These are phyloP conservation scores for Odontamblyopus rebecca DNA, from an alignment of 2,797 vertebrate genomes.

Conservation along the genomic window DNA sequence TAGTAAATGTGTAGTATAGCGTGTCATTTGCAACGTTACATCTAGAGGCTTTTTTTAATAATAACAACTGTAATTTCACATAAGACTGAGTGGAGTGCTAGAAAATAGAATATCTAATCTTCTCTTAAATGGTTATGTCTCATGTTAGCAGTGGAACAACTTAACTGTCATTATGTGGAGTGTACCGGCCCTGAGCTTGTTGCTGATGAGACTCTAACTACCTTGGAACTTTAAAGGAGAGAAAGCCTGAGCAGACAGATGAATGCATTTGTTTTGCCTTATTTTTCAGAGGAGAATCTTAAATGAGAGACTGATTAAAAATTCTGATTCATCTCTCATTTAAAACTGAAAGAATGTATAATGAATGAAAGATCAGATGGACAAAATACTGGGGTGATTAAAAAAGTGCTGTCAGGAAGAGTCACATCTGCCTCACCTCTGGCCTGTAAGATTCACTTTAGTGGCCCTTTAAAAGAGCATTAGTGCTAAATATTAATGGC, in stretches of 20 bases:
- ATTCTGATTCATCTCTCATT: neutral
- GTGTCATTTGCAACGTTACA: too few relatives aligned
- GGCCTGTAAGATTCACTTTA: slow-evolving; percentile 45
- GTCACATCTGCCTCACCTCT: slow-evolving; percentile 23
- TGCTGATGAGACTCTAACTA: slow-evolving; percentile 21
- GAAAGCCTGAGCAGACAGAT: neutral
- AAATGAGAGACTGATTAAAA: neutral
- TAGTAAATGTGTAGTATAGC: too few relatives aligned
- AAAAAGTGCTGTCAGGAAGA: slow-evolving; percentile 21
- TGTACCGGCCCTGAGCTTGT: neutral
- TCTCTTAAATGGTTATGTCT: too few relatives aligned
- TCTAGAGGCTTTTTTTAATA: too few relatives aligned
- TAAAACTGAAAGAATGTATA: neutral
- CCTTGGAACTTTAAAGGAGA: too few relatives aligned
- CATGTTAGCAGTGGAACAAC: too few relatives aligned
- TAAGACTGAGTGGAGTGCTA: too few relatives aligned
- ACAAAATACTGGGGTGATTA: neutral
- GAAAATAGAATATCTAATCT: too few relatives aligned
- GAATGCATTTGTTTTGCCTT: neutral
- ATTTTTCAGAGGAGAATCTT: neutral
- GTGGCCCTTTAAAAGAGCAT: slow-evolving; percentile 42
- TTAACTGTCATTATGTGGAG: too few relatives aligned
- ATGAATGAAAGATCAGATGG: neutral
- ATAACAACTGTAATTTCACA: too few relatives aligned
- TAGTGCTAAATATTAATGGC: slow-evolving; percentile 63